Percentiles rank a stretch among this genome's conserved stretches.
Evolutionary conservation across 1,140 invertebrate species (phyloP).

Genomic region (Mesaphorura yosii): DNA sequence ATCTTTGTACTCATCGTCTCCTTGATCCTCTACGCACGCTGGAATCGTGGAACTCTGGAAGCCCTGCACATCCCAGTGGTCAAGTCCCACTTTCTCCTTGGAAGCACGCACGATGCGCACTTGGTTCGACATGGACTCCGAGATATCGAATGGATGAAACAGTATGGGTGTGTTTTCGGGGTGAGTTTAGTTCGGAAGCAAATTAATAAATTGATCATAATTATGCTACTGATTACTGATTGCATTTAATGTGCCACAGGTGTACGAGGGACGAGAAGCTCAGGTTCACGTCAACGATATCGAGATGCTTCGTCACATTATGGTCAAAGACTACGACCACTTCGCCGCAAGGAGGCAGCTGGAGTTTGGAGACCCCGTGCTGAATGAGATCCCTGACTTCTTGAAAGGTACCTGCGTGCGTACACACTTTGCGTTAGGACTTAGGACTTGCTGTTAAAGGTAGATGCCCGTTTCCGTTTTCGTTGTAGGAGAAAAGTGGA

Average conservation of each 20-base stretch:
- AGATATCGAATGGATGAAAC: constrained; percentile 8
- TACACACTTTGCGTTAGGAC: no score
- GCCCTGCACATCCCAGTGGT: constrained; percentile 15
- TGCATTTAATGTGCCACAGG: no score
- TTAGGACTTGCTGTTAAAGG: no score
- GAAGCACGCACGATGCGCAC: constrained; percentile 7
- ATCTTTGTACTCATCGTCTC: not conserved
- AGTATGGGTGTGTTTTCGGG: constrained; percentile 13
- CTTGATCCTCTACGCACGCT: constrained; percentile 9
- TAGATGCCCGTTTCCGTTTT: constrained; percentile 10
- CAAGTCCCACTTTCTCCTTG: constrained; percentile 11
- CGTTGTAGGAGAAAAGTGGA: constrained; percentile 36
- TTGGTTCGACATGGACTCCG: not conserved
- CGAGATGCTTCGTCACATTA: constrained; percentile 39
- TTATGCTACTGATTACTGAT: no score
- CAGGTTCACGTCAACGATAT: constrained; percentile 35
- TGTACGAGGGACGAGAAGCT: constrained; percentile 11
- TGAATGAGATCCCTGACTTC: constrained; percentile 27
- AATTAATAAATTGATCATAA: no score
- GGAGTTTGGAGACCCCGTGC: constrained; percentile 19
- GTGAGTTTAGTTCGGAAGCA: no score
- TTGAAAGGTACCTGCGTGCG: no score
- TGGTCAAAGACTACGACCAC: constrained; percentile 40
- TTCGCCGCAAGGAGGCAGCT: constrained; percentile 39
- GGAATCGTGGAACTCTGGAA: constrained; percentile 16